Evolutionary conservation across 1,140 invertebrate genomes (phyloP).

Genomic region (Papilio polytes): DNA sequence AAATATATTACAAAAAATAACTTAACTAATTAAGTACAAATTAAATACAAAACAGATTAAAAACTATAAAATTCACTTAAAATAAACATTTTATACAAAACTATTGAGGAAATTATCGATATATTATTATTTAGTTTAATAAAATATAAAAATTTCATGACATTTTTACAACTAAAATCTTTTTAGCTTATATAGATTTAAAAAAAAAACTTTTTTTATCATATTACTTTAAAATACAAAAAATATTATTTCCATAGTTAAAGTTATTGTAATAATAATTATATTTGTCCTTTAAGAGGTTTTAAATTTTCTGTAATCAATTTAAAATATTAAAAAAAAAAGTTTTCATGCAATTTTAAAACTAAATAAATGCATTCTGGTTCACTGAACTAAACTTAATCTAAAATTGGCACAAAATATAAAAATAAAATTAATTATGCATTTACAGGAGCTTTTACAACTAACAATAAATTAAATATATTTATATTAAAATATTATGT

Average conservation of each 20-base stretch:
- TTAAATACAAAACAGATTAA: slow-evolving; percentile 12
- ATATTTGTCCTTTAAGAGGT: no score
- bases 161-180: no score
- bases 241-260: no score
- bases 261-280: no score
- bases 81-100: neutral
- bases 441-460: neutral
- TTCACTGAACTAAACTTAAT: neutral
- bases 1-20: neutral
- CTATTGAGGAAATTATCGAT: neutral
- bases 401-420: slow-evolving; percentile 16
- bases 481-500: neutral
- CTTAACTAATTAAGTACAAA: slow-evolving; percentile 26
- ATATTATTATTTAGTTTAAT: no score
- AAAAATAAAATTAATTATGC: neutral
- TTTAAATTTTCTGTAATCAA: no score
- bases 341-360: neutral
- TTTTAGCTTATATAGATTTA: no score
- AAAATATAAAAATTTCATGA: no score
- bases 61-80: neutral
- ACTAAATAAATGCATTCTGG: neutral
- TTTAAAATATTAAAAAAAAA: no score
- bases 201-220: no score
- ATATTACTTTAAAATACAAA: no score
- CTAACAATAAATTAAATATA: slow-evolving; percentile 36